Evolutionary conservation across 2,888 invertebrate species (phyloP), one percentile per base, ranked within the genome.

Genomic region (Megamerina dolium): DNA sequence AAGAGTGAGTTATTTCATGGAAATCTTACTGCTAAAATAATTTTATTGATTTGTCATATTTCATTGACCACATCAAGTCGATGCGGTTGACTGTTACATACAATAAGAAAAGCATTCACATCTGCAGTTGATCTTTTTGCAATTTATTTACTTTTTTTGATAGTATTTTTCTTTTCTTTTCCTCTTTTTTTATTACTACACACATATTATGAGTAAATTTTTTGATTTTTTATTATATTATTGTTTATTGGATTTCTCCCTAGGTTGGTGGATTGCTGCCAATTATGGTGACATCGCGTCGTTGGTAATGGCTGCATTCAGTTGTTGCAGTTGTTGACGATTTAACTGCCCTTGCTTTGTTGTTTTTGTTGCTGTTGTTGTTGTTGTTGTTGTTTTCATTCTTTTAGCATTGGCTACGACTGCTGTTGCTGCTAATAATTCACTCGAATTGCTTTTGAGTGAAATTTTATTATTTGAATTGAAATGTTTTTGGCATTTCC

Each of bases 41-140:
- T 12, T 31, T 31, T 31, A 31, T 31, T 13, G 31, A 31, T 8
- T 31, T 31, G n/a, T 6, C 31, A 31, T 31, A 31, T 31, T 13
- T 31, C 16, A 31, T 31, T 13, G n/a, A n/a, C n/a, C n/a, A n/a
- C n/a, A n/a, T n/a, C n/a, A n/a, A n/a, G n/a, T 16, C 17, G 27
- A 4, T 4, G 27, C 5, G 13, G n/a, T n/a, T n/a, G n/a, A n/a
- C n/a, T n/a, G n/a, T n/a, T n/a, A n/a, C n/a, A n/a, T n/a, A n/a
- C n/a, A n/a, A n/a, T n/a, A n/a, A n/a, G n/a, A n/a, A n/a, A n/a
- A n/a, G n/a, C n/a, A n/a, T n/a, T n/a, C n/a, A n/a, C n/a, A n/a
- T n/a, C n/a, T n/a, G n/a, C n/a, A 31, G 14, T 31, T 31, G 31
- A 31, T 31, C 31, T 31, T 8, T 31, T 14, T 31, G 31, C 31